phyloP scores from a whole-genome alignment of 2,888 invertebrate genomes.

The Trypoxylon attenuatum region DNA sequence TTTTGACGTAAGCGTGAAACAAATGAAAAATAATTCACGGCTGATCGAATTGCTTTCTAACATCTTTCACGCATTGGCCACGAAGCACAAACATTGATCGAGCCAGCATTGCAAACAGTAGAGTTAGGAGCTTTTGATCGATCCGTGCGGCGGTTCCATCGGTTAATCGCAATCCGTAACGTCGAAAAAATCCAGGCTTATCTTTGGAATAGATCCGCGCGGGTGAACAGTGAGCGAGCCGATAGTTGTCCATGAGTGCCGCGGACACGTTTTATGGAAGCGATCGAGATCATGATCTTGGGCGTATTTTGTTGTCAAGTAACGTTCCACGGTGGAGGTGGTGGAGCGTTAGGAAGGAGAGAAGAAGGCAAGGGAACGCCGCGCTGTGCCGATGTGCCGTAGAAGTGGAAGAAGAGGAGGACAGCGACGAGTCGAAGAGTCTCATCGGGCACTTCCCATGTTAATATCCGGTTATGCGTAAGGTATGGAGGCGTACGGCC shows the following conservation, averaged over 20 bases:
- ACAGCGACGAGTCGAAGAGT: slow-evolving; percentile 49
- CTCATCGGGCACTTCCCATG: slow-evolving; percentile 70
- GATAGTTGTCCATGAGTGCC: slow-evolving; percentile 23
- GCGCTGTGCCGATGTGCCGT: background rate
- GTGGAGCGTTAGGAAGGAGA: background rate
- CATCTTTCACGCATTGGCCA: slow-evolving; percentile 15
- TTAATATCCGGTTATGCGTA: slow-evolving; percentile 73
- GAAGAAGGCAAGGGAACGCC: background rate
- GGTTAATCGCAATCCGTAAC: slow-evolving; percentile 34
- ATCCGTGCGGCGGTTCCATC: slow-evolving; percentile 23
- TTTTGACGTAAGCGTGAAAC: slow-evolving; percentile 15
- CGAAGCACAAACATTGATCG: background rate
- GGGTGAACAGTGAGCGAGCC: too few species aligned
- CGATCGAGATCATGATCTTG: slow-evolving; percentile 62
- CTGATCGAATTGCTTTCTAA: slow-evolving; percentile 13
- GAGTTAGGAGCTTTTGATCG: slow-evolving; percentile 20
- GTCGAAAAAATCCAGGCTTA: slow-evolving; percentile 36
- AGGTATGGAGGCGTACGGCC: slow-evolving; percentile 72
- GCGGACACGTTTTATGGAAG: slow-evolving; percentile 47
- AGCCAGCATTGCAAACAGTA: background rate
- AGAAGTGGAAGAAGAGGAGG: slow-evolving; percentile 9
- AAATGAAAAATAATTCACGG: slow-evolving; percentile 19
- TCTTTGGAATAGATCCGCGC: slow-evolving; percentile 42
- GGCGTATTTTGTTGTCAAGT: slow-evolving; percentile 44
- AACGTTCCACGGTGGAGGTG: slow-evolving; percentile 26